phyloP scores from a whole-genome alignment of 1,140 invertebrate species.

The Solenopsis invicta region DNA sequence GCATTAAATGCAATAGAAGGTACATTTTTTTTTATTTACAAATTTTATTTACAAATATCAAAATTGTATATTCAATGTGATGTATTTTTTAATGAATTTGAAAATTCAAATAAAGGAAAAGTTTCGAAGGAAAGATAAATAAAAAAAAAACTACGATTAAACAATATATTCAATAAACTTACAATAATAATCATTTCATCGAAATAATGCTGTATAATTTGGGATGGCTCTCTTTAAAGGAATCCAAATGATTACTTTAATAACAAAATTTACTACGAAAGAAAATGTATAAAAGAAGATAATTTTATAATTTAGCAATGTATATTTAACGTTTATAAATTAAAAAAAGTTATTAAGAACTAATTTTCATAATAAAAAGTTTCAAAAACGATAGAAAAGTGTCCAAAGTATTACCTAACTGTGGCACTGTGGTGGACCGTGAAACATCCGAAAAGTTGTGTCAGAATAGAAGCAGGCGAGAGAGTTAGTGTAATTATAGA shows the following conservation, averaged over 20 bases:
- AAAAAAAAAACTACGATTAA: not conserved
- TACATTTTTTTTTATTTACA: conserved; percentile 1
- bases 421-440: conserved; percentile 69
- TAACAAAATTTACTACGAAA: conserved; percentile 14
- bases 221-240: too few relatives aligned
- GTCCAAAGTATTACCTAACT: conserved; percentile 73
- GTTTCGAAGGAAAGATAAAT: not conserved
- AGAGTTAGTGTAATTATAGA: conserved; percentile 65
- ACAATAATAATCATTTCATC: conserved; percentile 6
- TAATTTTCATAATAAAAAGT: not conserved
- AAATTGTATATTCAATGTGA: conserved; percentile 19
- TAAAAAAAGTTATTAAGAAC: not conserved
- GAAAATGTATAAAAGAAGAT: not conserved
- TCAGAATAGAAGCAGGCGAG: conserved; percentile 69
- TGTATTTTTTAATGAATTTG: conserved; percentile 19
- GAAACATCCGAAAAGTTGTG: conserved; percentile 73
- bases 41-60: not conserved
- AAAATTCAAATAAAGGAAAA: not conserved
- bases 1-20: conserved; percentile 7
- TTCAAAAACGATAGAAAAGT: not conserved
- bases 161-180: not conserved
- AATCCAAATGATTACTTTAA: not conserved
- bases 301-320: not conserved
- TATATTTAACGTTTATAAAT: not conserved
- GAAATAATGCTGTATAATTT: not conserved